Evolutionary conservation across 2,888 invertebrate species (phyloP).

Genomic region (Tuta absoluta): DNA sequence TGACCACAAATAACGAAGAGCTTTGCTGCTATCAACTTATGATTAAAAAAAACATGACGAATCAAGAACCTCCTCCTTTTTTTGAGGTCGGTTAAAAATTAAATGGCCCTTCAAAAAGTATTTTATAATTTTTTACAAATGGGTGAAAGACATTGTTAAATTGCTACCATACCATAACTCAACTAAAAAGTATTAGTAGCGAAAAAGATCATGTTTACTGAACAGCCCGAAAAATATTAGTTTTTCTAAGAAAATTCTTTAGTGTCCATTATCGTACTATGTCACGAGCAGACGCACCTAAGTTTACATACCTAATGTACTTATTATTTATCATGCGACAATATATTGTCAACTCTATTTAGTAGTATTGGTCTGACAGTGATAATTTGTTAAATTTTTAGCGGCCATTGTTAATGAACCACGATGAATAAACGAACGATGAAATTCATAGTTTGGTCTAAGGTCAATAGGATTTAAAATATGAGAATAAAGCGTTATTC

Average conservation of each 20-base stretch:
- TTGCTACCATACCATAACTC: too few relatives aligned
- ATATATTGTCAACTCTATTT: constrained; percentile 30
- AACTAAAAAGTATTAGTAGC: too few relatives aligned
- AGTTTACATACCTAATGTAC: constrained; percentile 1
- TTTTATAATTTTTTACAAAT: too few relatives aligned
- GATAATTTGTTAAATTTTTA: constrained; percentile 49
- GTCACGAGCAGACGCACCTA: not conserved
- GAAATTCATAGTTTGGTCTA: constrained; percentile 43
- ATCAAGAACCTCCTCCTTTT: too few relatives aligned
- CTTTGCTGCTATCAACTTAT: too few relatives aligned
- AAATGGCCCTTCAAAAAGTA: too few relatives aligned
- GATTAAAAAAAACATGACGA: too few relatives aligned
- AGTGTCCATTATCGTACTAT: not conserved
- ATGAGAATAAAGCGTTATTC: not conserved
- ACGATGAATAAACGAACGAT: constrained; percentile 54
- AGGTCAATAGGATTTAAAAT: constrained; percentile 17
- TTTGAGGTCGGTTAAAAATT: too few relatives aligned
- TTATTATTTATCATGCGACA: constrained; percentile 3
- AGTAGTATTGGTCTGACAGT: constrained; percentile 29
- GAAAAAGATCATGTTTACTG: too few relatives aligned
- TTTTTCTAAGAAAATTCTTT: not conserved
- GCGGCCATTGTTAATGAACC: constrained; percentile 57
- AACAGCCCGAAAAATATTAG: not conserved
- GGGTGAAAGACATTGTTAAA: too few relatives aligned
- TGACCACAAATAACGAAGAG: too few relatives aligned